Base-by-base conservation (phyloP, 2,113 vertebrate genomes). In the Heliornis fulica region DNA sequence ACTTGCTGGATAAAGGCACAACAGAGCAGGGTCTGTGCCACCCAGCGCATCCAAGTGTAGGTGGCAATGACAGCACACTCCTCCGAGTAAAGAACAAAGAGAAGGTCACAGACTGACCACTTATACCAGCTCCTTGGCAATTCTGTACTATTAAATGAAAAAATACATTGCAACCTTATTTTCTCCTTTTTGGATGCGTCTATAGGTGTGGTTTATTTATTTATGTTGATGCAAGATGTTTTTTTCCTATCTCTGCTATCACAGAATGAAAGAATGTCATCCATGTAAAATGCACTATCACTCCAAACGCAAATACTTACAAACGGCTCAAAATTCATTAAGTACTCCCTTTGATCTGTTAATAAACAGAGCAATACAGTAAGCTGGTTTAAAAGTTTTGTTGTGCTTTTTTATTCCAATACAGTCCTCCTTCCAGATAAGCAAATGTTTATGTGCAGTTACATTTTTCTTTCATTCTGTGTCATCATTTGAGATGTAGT, bases 321-420 rank as follows among this genome's bases (percentile, higher is more conserved):
- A 61, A 81, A 79, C 34, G 59, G 29, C n/a, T 89, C 32, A 63
- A 81, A 93, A 48, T 36, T 83, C 15, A 29, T 28, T 26, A 82
- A 69, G 19, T 40, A 85, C 38, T 63, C 17, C 41, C 31, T 90
- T 89, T 91, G 59, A 92, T 89, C 68, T 77, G 54, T 59, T 93
- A 90, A 57, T 66, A 66, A 68, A 76, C 80, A 84, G 15, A 80
- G 59, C 64, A 93, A 76, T 50, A 79, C 11, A 79, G 79, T 87
- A 95, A 96, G 93, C 86, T 81, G 54, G 95, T 90, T 15, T 41
- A 69, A 87, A 88, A 69, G 54, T 60, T 54, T 87, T 79, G 85
- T 70, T 45, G 28, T 43, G 93, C 36, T 72, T 96, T 97, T 96
- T 97, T 93, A 96, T 97, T 96, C 81, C 87, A 63, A 65, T 82